phyloP scores from a whole-genome alignment of 92 coral and sea anemone genomes.

The Porites rus region DNA sequence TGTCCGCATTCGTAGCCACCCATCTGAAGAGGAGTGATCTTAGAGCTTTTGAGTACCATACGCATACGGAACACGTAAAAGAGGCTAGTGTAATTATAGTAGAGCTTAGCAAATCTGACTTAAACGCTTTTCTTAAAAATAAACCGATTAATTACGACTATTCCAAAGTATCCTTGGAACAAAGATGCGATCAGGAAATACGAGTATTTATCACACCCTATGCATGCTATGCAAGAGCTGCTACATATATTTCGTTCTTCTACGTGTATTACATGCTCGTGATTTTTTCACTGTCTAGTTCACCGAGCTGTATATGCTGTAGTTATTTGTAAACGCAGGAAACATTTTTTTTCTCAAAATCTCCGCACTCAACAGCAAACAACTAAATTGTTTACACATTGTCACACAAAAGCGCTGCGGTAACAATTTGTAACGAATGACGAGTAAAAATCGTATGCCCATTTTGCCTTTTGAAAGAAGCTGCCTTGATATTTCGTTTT shows the following conservation, averaged over 20 bases:
- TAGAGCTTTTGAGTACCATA: background rate
- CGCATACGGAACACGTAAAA: too few relatives aligned
- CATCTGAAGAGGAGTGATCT: too few relatives aligned
- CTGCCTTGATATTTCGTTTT: background rate
- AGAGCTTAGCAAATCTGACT: background rate
- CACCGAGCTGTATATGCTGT: background rate
- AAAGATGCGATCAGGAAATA: constrained; percentile 13
- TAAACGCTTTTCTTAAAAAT: background rate
- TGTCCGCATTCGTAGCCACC: background rate
- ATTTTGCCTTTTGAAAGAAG: background rate
- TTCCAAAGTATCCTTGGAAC: background rate
- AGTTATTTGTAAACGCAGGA: too few relatives aligned
- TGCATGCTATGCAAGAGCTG: background rate
- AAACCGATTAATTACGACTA: background rate
- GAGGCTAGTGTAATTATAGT: too few relatives aligned
- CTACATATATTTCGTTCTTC: background rate
- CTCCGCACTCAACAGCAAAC: background rate
- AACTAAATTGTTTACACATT: background rate
- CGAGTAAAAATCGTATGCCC: background rate
- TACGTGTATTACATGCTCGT: background rate
- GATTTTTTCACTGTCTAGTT: background rate
- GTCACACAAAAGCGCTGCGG: background rate
- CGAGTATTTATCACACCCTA: constrained; percentile 33
- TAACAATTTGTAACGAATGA: background rate
- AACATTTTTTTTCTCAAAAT: background rate